Conservation (phyloP, 1,140 invertebrate genomes). For the Antheraea mylitta region DNA sequence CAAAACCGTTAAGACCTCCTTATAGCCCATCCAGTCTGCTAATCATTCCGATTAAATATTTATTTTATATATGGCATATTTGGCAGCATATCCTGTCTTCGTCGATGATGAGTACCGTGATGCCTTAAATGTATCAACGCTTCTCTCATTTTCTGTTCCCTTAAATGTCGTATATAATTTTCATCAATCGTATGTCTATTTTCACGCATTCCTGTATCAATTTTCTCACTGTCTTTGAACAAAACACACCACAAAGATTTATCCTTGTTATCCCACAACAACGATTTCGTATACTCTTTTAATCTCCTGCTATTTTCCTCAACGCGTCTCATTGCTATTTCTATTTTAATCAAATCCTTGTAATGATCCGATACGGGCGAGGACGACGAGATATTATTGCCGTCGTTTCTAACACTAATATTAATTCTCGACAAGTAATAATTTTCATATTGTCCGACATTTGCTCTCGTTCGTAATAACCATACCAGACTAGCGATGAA, state of each 20-base stretch:
- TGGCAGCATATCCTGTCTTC: conserved; percentile 50
- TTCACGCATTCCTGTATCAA: conserved; percentile 39
- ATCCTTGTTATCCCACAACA: conserved; percentile 78
- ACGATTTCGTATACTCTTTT: conserved; percentile 74
- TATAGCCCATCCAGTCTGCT: not conserved
- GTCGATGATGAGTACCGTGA: conserved; percentile 58
- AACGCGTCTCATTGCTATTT: conserved; percentile 74
- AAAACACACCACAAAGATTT: conserved; percentile 78
- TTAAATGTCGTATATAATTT: conserved; percentile 57
- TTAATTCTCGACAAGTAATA: conserved; percentile 78
- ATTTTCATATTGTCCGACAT: conserved; percentile 68
- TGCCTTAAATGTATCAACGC: conserved; percentile 65
- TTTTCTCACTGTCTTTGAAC: conserved; percentile 72
- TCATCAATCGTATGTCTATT: conserved; percentile 58
- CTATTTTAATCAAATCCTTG: conserved; percentile 77
- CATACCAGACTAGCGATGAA: conserved; percentile 71
- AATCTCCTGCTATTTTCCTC: conserved; percentile 76
- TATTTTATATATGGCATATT: conserved; percentile 66
- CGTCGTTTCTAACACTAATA: conserved; percentile 61
- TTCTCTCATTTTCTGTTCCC: conserved; percentile 65
- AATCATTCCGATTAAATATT: conserved; percentile 7
- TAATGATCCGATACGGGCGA: conserved; percentile 67
- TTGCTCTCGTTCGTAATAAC: conserved; percentile 57
- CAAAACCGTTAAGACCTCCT: not conserved
- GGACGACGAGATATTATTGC: conserved; percentile 51